Conservation (phyloP, 2,888 invertebrate species). For the Cryptus viduatorius region DNA sequence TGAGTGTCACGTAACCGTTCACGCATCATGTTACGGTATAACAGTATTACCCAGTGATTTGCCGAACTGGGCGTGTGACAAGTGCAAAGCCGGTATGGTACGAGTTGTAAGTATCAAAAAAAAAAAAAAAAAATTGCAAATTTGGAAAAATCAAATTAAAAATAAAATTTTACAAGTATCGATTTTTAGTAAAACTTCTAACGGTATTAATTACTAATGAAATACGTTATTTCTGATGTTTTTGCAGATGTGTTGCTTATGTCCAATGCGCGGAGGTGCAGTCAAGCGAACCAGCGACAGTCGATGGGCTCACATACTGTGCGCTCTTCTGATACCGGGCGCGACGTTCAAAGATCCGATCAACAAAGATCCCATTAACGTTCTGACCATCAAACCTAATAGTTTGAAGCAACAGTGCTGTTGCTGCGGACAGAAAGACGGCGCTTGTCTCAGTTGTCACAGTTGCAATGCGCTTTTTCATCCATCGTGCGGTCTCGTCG, state of each 20-base stretch:
- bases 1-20: slow-evolving; percentile 87
- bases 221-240: slow-evolving; percentile 36
- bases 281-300: slow-evolving; percentile 88
- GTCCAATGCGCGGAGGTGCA: slow-evolving; percentile 88
- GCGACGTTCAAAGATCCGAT: slow-evolving; percentile 86
- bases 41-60: slow-evolving; percentile 80
- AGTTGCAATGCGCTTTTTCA: slow-evolving; percentile 86
- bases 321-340: slow-evolving; percentile 89
- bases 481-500: slow-evolving; percentile 87
- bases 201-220: not conserved
- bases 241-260: slow-evolving; percentile 86
- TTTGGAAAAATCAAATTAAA: too few relatives aligned
- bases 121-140: too few relatives aligned
- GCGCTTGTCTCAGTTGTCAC: slow-evolving; percentile 85
- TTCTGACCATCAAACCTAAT: slow-evolving; percentile 77
- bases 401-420: slow-evolving; percentile 79
- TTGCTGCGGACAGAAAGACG: slow-evolving; percentile 81
- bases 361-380: slow-evolving; percentile 83
- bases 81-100: slow-evolving; percentile 82
- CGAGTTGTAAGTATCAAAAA: slow-evolving; percentile 78
- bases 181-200: not conserved
- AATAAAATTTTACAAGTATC: not conserved
- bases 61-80: slow-evolving; percentile 85
- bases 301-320: slow-evolving; percentile 89
- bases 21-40: slow-evolving; percentile 86